Evolutionary conservation across 2,888 invertebrate species (phyloP), one percentile per base, ranked within the genome.

Genomic region (Drosophila siamana): DNA sequence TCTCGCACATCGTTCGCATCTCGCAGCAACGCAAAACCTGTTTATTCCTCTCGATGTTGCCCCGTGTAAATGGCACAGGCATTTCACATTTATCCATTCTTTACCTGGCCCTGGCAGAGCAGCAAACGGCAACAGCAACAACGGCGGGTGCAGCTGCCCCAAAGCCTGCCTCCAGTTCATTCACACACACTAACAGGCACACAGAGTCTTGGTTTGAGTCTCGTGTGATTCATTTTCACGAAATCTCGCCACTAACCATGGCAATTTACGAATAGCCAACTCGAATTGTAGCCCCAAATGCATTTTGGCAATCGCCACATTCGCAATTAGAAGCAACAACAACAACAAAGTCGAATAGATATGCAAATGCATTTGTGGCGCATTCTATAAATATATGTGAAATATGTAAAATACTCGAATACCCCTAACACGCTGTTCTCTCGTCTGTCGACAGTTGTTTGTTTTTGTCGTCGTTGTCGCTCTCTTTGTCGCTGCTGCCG

Each of bases 331-430:
- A 55, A 67, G 72, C 52, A 62, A n/a, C 11, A 60, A 72, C 48
- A 62, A 47, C 33, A 56, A 28, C 33, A 64, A 50, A 19, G 38
- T 40, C 36, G n/a, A n/a, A n/a, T n/a, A 59, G 15, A 30, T 71
- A 75, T 75, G 70, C 74, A 75, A 75, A 74, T 74, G 40, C 54
- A 48, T 43, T 46, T 66, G 69, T 66, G 69, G 54, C 52, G 60
- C 71, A 86, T 86, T 83, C 80, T 80, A 80, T 86, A 80, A 80
- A 80, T 80, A 80, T 73, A 36, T 75, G 71, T 70, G 60, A 70
- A 70, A 75, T 56, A 76, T 70, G 65, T 19, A 64, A 70, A 65
- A 74, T 64, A 70, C 64, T 26, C 38, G 36, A 48, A 40, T 30
- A 40, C 57, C 19, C 28, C 41, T n/a, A 38, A 74, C 64, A 57